Conservation (phyloP, 2,888 invertebrate species). For the Pristionchus arcanus region DNA sequence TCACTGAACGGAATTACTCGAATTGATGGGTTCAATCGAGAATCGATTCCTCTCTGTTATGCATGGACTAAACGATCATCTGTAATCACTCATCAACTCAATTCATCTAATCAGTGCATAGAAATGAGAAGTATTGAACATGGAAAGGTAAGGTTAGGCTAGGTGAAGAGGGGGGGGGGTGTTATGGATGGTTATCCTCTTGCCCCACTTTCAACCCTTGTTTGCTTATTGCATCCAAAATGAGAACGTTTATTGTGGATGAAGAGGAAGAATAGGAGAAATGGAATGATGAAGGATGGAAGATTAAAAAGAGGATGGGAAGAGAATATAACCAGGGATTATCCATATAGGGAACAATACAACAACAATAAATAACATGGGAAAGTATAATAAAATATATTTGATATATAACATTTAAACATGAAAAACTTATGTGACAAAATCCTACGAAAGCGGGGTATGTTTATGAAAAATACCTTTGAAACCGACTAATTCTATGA, state of each 20-base stretch:
- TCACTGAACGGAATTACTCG: background rate
- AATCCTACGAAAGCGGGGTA: too few species aligned
- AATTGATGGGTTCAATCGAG: background rate
- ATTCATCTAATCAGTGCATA: conserved; percentile 4
- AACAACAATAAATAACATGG: background rate
- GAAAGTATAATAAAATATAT: conserved; percentile 4
- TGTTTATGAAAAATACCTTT: too few species aligned
- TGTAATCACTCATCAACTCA: background rate
- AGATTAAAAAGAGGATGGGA: conserved; percentile 2
- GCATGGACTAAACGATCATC: conserved; percentile 30
- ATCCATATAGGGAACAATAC: background rate
- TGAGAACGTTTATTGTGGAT: background rate
- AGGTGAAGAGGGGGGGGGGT: background rate
- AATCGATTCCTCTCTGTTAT: conserved; percentile 13
- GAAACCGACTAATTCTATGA: too few species aligned
- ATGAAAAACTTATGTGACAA: too few species aligned
- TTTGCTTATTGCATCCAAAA: conserved; percentile 5
- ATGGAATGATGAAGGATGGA: background rate
- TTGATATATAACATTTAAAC: too few species aligned
- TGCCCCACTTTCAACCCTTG: background rate
- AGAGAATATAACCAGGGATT: background rate
- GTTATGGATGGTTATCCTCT: background rate
- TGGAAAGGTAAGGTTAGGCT: conserved; percentile 20
- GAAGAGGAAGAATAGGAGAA: background rate
- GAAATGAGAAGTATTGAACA: conserved; percentile 11